Percentiles rank a stretch among this genome's conserved stretches.
Conservation (phyloP, 2,888 invertebrate species). For the Amorpha juglandis region DNA sequence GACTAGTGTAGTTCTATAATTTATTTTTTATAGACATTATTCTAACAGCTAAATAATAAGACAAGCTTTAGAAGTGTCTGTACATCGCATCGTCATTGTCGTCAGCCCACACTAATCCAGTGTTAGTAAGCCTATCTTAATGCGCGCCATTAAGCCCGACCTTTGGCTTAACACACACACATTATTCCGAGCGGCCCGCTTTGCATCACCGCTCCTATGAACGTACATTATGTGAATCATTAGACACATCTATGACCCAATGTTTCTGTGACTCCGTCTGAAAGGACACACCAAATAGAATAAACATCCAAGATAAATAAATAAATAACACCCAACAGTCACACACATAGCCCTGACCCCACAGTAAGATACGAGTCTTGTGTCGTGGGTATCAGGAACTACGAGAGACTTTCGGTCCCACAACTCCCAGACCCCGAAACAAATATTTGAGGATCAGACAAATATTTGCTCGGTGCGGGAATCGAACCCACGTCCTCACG, state of each 20-base stretch:
- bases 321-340: too few species aligned
- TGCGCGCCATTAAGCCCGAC: slow-evolving; percentile 16
- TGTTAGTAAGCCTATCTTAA: slow-evolving; percentile 15
- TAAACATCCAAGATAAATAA: too few species aligned
- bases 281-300: slow-evolving; percentile 16
- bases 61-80: neutral
- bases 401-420: too few species aligned
- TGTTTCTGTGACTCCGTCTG: slow-evolving; percentile 17
- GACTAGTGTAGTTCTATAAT: too few species aligned
- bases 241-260: neutral
- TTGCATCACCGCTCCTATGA: slow-evolving; percentile 1
- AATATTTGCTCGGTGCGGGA: too few species aligned
- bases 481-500: too few species aligned
- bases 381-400: too few species aligned
- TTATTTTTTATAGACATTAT: neutral
- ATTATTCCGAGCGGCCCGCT: neutral
- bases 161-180: slow-evolving; percentile 6
- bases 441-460: too few species aligned
- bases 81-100: slow-evolving; percentile 1
- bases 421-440: too few species aligned
- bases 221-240: neutral
- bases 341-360: too few species aligned
- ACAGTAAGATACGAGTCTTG: too few species aligned
- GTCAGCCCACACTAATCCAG: slow-evolving; percentile 13
- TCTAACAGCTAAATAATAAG: neutral